These are phyloP conservation scores for Poecilia wingei DNA, from an alignment of 2,797 vertebrate species.

Conservation along the genomic window DNA sequence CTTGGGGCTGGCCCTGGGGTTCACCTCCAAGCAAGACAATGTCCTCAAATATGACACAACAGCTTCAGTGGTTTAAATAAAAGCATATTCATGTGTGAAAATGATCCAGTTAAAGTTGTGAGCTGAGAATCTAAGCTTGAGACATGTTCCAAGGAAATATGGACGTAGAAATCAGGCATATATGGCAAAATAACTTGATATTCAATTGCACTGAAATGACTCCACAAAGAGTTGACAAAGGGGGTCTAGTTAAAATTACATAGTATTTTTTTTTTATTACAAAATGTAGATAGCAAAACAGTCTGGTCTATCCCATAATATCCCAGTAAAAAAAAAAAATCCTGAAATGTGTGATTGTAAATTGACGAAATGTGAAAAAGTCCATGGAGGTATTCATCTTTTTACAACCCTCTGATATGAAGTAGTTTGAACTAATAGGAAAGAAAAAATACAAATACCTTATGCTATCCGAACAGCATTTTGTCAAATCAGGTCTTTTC, in stretches of 20 bases:
- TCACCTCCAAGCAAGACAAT: neutral
- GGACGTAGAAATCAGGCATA: neutral
- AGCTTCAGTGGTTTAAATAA: neutral
- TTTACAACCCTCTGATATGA: neutral
- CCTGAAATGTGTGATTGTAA: neutral
- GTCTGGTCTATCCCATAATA: neutral
- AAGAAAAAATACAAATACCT: conserved; percentile 18
- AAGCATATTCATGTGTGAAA: neutral
- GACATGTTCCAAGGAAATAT: neutral
- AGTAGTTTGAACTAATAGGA: neutral
- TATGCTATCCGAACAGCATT: conserved; percentile 33
- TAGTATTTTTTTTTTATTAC: neutral
- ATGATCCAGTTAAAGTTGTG: neutral
- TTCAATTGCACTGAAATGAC: neutral
- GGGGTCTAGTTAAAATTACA: neutral
- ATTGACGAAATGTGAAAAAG: neutral
- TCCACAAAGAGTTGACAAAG: neutral
- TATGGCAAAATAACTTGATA: neutral
- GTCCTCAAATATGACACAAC: neutral
- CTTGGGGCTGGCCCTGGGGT: neutral
- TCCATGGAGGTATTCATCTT: neutral
- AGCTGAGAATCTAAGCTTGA: neutral
- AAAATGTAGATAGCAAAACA: neutral
- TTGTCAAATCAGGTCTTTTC: conserved; percentile 23
- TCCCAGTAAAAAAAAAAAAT: neutral